A percentile compares a stretch with the other conserved stretches of the same genome.
phyloP scores from a whole-genome alignment of 2,888 invertebrate genomes.

The Erebia epiphron region DNA sequence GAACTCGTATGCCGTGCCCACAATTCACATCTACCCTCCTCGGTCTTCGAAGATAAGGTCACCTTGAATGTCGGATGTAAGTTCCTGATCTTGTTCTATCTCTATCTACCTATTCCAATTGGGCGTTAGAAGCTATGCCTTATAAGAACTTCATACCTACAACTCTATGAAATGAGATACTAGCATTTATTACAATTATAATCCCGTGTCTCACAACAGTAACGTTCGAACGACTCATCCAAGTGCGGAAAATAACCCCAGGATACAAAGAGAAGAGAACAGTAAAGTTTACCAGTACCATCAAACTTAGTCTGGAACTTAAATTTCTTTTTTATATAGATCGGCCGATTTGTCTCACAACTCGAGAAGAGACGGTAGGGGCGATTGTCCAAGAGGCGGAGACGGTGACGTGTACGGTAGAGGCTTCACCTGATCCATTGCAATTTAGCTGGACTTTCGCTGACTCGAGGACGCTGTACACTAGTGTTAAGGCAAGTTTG shows the following conservation, averaged over 20 bases:
- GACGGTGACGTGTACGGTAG: slow-evolving; percentile 60
- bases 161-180: not conserved
- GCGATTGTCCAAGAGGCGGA: slow-evolving; percentile 54
- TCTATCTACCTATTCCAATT: not conserved
- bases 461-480: slow-evolving; percentile 60
- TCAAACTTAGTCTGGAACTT: not conserved
- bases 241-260: no score
- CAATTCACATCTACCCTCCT: slow-evolving; percentile 52
- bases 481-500: slow-evolving; percentile 54
- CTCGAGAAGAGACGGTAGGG: slow-evolving; percentile 54
- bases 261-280: no score
- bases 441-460: slow-evolving; percentile 71
- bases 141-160: no score
- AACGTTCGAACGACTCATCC: no score
- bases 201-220: not conserved
- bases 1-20: slow-evolving; percentile 63
- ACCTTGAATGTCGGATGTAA: slow-evolving; percentile 68
- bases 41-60: slow-evolving; percentile 58
- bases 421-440: slow-evolving; percentile 61
- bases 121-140: no score
- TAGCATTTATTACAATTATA: not conserved
- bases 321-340: slow-evolving; percentile 44
- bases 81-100: slow-evolving; percentile 42
- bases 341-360: slow-evolving; percentile 58
- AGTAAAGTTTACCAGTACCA: no score